Evolutionary conservation across 1,140 invertebrate species (phyloP).

Genomic region (Phymastichus coffea): DNA sequence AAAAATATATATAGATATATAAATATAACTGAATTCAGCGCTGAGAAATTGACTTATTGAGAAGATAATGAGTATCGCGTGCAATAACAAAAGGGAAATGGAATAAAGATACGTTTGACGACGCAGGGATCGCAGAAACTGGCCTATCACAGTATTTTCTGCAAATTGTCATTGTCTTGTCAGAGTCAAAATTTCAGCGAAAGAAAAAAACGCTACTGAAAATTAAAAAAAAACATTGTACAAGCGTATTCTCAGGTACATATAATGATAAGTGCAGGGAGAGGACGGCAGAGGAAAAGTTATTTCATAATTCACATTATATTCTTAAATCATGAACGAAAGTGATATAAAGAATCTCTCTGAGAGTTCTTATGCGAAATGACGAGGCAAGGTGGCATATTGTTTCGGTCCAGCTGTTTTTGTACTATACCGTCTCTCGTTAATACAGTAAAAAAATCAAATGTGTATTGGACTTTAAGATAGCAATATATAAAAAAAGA

Average conservation of each 20-base stretch:
- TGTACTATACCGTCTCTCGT: conserved; percentile 29
- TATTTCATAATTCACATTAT: conserved; percentile 24
- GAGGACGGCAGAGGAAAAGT: neutral
- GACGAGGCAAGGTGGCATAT: neutral
- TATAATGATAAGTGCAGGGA: neutral
- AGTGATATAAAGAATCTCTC: conserved; percentile 22
- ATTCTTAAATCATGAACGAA: conserved; percentile 23
- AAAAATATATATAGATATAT: conserved; percentile 20
- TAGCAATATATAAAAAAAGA: conserved; percentile 16
- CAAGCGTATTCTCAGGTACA: conserved; percentile 9
- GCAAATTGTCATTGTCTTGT: neutral
- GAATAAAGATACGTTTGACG: too few relatives aligned
- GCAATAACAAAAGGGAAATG: too few relatives aligned
- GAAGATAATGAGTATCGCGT: too few relatives aligned
- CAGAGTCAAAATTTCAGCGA: neutral
- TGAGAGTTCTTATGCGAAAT: conserved; percentile 19
- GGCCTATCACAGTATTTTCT: neutral
- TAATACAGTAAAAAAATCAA: conserved; percentile 25
- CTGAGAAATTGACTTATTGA: too few relatives aligned
- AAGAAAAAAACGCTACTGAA: neutral
- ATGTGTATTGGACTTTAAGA: conserved; percentile 21
- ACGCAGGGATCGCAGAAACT: too few relatives aligned
- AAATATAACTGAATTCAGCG: too few relatives aligned
- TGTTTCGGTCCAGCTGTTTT: conserved; percentile 27
- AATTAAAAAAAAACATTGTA: conserved; percentile 9